These are phyloP conservation scores for Drosophila phalerata DNA, from an alignment of 2,888 invertebrate genomes.

Conservation along the genomic window DNA sequence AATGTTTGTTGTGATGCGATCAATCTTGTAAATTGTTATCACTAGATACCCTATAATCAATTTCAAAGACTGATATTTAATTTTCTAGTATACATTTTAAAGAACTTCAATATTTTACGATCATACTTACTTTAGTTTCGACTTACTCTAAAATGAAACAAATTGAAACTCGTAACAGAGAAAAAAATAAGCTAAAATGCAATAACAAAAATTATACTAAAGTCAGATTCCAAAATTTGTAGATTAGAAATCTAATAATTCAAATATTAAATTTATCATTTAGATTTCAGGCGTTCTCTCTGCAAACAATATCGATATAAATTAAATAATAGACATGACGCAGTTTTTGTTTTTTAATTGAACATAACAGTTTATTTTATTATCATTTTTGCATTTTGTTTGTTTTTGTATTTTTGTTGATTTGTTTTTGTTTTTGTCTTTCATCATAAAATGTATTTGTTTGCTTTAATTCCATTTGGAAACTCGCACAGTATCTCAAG, in stretches of 20 bases:
- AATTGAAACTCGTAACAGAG: neutral
- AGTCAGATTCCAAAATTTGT: too few species aligned
- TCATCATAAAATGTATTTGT: constrained; percentile 48
- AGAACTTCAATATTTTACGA: neutral
- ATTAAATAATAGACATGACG: constrained; percentile 19
- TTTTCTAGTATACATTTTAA: too few species aligned
- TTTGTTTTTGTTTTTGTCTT: constrained; percentile 34
- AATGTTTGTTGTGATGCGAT: neutral
- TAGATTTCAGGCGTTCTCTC: neutral
- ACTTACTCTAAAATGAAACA: neutral
- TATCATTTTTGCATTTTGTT: constrained; percentile 53
- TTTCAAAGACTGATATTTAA: neutral
- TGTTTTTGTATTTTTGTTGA: constrained; percentile 26
- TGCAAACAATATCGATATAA: neutral
- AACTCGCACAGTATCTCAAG: constrained; percentile 32
- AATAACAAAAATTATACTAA: neutral
- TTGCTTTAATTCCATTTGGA: constrained; percentile 54
- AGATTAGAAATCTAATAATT: too few species aligned
- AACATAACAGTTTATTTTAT: constrained; percentile 80
- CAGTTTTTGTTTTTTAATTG: constrained; percentile 52
- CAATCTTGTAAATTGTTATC: neutral
- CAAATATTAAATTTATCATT: too few species aligned
- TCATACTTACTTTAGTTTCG: neutral
- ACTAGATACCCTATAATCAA: neutral
- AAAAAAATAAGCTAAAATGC: neutral